Evolutionary conservation across 2,797 vertebrate genomes (phyloP).

Genomic region (Syngnathus acus): DNA sequence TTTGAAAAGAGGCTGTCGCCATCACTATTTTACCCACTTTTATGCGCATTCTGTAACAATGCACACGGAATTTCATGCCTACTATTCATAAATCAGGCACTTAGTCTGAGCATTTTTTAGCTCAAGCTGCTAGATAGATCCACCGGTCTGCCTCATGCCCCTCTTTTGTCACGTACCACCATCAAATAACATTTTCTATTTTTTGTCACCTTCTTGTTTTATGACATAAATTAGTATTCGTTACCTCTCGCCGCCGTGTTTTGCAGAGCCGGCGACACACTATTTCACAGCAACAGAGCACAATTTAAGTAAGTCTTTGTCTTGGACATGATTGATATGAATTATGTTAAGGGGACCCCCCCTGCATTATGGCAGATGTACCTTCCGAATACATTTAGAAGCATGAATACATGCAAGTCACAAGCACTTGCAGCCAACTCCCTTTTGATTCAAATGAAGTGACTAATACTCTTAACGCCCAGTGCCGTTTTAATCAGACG

Average conservation of each 20-base stretch:
- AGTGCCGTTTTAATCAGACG: conserved; percentile 30
- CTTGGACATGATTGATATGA: background rate
- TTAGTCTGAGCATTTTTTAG: background rate
- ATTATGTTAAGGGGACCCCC: background rate
- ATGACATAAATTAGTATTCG: conserved; percentile 55
- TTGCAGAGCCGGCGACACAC: conserved; percentile 38
- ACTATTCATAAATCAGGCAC: background rate
- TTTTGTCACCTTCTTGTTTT: conserved; percentile 10
- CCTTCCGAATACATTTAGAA: background rate
- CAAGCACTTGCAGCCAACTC: conserved; percentile 2
- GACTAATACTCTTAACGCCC: conserved; percentile 30
- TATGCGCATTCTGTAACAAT: too few species aligned
- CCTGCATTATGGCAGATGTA: background rate
- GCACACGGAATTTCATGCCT: too few species aligned
- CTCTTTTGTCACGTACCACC: conserved; percentile 32
- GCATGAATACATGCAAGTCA: conserved; percentile 1
- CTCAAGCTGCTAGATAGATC: conserved; percentile 5
- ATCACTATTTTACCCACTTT: too few species aligned
- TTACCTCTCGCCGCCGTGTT: conserved; percentile 61
- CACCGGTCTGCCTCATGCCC: conserved; percentile 20
- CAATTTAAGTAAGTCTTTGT: conserved; percentile 21
- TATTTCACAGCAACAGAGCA: conserved; percentile 29
- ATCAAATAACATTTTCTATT: conserved; percentile 22
- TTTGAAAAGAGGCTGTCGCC: background rate
- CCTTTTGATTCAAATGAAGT: conserved; percentile 21